Base-by-base conservation (phyloP, 2,113 vertebrate genomes). In the Willisornis vidua region DNA sequence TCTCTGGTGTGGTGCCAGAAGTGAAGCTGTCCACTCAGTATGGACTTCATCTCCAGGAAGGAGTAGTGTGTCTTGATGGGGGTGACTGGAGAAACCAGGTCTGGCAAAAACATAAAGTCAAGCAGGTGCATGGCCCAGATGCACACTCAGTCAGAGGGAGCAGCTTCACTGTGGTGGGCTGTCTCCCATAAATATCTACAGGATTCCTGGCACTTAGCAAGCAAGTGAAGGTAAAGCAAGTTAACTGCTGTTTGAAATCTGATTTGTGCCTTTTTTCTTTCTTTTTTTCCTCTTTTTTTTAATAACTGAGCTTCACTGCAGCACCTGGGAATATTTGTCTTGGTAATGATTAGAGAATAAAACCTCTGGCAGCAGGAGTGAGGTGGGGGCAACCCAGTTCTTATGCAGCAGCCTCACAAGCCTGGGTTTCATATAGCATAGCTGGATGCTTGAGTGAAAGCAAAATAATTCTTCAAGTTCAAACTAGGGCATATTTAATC, bases 401-500 rank as follows among this genome's bases (percentile, higher is more conserved):
- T 92, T 59, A 14, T 19, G 24, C 39, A 84, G 58, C 8, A 15
- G 45, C 66, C 48, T 89, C 58, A 51, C 29, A 57, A 78, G 45
- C 49, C 74, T 73, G 66, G 19, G n/a, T 87, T 94, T 89, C 43
- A 3, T 35, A 45, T 4, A 67, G 76, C 16, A 12, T 55, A 88
- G 70, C 57, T 75, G 59, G 62, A 67, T 67, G 4, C 76, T 89
- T 58, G 43, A 76, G n/a, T 41, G 84, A 88, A 95, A 88, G 65
- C 54, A 87, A 93, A 92, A 85, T 78, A 85, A 85, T 86, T 95
- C 73, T 74, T 72, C 82, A 45, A 63, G 70, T 94, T 96, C 94
- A 94, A 92, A 92, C 89, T 89, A 87, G 73, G 85, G 37, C 85
- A 92, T 74, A 85, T 80, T 84, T 90, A 94, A 90, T 92, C 83